phyloP scores from a whole-genome alignment of 2,113 vertebrate genomes.

The Menidia beryllina region DNA sequence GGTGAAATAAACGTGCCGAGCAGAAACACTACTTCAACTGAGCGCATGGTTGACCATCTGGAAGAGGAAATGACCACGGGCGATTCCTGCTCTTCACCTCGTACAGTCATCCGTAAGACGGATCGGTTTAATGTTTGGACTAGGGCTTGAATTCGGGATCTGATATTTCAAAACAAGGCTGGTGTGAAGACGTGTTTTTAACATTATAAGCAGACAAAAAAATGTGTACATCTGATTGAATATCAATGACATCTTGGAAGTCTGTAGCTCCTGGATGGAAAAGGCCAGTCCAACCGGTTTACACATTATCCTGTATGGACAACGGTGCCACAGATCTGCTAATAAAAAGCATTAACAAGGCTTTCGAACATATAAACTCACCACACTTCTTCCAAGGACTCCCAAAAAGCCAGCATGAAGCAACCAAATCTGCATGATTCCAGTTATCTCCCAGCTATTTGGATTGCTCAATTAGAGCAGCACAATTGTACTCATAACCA shows the following conservation, averaged over 20 bases:
- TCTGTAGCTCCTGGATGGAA: neutral
- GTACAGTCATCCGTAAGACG: neutral
- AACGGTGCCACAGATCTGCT: neutral
- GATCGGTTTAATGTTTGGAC: slow-evolving; percentile 3
- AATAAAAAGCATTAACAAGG: neutral
- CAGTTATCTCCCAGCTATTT: neutral
- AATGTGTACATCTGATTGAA: too few species aligned
- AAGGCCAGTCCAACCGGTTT: neutral
- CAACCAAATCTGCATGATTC: neutral
- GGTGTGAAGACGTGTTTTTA: neutral
- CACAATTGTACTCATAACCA: neutral
- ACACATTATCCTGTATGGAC: neutral
- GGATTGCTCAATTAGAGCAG: neutral
- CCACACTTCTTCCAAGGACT: too few species aligned
- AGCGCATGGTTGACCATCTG: slow-evolving; percentile 33
- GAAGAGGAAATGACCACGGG: slow-evolving; percentile 41
- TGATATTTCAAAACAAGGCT: neutral
- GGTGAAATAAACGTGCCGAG: slow-evolving; percentile 30
- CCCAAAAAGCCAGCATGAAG: neutral
- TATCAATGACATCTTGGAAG: neutral
- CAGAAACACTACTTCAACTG: slow-evolving; percentile 25
- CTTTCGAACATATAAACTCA: too few species aligned
- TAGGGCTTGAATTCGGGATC: neutral
- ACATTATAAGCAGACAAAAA: neutral
- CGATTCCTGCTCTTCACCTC: slow-evolving; percentile 15